Percentiles rank a stretch among this genome's conserved stretches.
Evolutionary conservation across 1,140 invertebrate species (phyloP).

Genomic region (Chrysopa pallens): DNA sequence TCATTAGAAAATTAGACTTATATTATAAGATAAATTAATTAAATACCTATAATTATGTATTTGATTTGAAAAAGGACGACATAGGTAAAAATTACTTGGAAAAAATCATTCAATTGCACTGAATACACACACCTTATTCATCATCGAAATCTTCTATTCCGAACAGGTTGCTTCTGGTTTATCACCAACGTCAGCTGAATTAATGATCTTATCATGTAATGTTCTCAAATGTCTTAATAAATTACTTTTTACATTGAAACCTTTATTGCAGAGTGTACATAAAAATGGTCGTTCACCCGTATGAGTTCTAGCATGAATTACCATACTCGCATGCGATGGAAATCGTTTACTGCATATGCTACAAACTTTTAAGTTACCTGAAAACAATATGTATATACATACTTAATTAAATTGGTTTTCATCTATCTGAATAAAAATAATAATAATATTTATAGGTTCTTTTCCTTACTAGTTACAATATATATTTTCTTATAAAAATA

Average conservation of each 20-base stretch:
- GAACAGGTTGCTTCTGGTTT: not conserved
- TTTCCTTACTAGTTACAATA: too few relatives aligned
- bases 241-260: slow-evolving; percentile 63
- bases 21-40: too few relatives aligned
- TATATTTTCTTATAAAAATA: too few relatives aligned
- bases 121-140: too few relatives aligned
- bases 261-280: slow-evolving; percentile 54
- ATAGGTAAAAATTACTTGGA: too few relatives aligned
- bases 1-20: too few relatives aligned
- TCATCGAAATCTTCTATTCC: not conserved
- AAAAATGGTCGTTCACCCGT: slow-evolving; percentile 52
- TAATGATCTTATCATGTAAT: slow-evolving; percentile 43
- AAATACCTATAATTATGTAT: too few relatives aligned
- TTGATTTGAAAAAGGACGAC: too few relatives aligned
- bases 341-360: slow-evolving; percentile 54
- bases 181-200: slow-evolving; percentile 19
- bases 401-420: too few relatives aligned
- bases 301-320: slow-evolving; percentile 51
- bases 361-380: slow-evolving; percentile 43
- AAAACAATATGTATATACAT: not conserved
- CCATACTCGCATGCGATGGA: slow-evolving; percentile 57
- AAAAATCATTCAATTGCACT: too few relatives aligned
- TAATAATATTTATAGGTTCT: too few relatives aligned
- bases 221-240: slow-evolving; percentile 51
- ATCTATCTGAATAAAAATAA: too few relatives aligned